A percentile compares a stretch with the other conserved stretches of the same genome.
phyloP scores from a whole-genome alignment of 2,888 invertebrate genomes.

The Kuschelorhynchus macadamiae region DNA sequence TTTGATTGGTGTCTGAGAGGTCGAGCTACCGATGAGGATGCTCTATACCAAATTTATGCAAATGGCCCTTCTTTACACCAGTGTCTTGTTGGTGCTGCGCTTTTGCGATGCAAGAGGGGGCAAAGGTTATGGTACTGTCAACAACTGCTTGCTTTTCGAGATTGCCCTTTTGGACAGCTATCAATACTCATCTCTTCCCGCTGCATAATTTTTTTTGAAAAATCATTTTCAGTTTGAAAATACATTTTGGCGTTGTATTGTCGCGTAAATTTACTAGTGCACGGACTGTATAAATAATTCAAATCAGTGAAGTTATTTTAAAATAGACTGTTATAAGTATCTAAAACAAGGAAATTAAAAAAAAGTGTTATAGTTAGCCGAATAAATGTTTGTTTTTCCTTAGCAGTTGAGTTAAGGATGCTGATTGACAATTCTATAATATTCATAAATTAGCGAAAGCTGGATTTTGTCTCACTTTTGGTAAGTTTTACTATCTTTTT shows the following conservation, averaged over 20 bases:
- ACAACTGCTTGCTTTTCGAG: constrained; percentile 48
- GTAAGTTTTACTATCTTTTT: background rate
- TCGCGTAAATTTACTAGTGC: background rate
- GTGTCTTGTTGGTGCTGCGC: constrained; percentile 53
- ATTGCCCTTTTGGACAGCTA: constrained; percentile 51
- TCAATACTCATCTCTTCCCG: constrained; percentile 43
- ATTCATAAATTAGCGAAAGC: no score
- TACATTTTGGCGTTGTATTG: background rate
- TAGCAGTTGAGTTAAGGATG: no score
- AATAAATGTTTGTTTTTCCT: no score
- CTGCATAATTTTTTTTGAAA: constrained; percentile 34
- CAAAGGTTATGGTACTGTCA: constrained; percentile 53
- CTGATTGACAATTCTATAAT: no score
- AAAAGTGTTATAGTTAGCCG: no score
- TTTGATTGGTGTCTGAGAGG: constrained; percentile 43
- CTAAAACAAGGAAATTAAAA: no score
- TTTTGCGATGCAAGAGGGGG: constrained; percentile 51
- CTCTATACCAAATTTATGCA: constrained; percentile 52
- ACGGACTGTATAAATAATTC: background rate
- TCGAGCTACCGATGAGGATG: constrained; percentile 48
- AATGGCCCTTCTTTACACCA: constrained; percentile 53
- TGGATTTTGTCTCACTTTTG: background rate
- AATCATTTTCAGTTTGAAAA: constrained; percentile 10
- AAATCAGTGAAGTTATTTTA: background rate
- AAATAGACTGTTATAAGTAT: background rate